These are phyloP conservation scores for Eudemis profundana DNA, from an alignment of 2,888 invertebrate species.

Conservation along the genomic window DNA sequence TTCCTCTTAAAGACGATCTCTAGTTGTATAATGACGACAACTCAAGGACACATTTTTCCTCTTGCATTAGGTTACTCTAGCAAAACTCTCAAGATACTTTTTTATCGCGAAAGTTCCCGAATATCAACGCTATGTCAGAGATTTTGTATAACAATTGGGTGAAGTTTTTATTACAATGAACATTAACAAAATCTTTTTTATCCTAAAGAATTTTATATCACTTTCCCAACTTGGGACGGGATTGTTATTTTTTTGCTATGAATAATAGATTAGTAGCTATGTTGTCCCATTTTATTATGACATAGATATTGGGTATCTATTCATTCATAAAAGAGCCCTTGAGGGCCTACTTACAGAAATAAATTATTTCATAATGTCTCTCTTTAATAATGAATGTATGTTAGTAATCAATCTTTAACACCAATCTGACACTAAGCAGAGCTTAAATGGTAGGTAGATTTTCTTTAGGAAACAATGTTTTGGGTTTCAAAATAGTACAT, in stretches of 20 bases:
- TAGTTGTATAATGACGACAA: not conserved
- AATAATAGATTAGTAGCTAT: constrained; percentile 19
- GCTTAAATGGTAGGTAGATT: too few relatives aligned
- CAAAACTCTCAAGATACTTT: constrained; percentile 54
- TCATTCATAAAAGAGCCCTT: too few relatives aligned
- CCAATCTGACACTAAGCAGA: too few relatives aligned
- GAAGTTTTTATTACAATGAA: constrained; percentile 75
- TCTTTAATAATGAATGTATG: too few relatives aligned
- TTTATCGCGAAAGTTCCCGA: constrained; percentile 74
- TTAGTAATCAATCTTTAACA: too few relatives aligned
- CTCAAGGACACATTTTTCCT: constrained; percentile 23
- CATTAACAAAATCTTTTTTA: constrained; percentile 57
- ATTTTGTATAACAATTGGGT: constrained; percentile 73
- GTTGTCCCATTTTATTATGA: not conserved
- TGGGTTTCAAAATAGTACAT: too few relatives aligned
- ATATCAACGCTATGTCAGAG: constrained; percentile 72
- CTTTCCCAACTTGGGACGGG: constrained; percentile 50
- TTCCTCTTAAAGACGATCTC: too few relatives aligned
- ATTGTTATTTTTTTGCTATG: constrained; percentile 31
- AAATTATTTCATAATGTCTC: too few relatives aligned
- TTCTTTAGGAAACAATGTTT: too few relatives aligned
- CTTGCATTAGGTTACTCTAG: constrained; percentile 52
- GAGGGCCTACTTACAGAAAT: too few relatives aligned
- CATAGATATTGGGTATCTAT: not conserved
- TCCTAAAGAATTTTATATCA: constrained; percentile 70